Percentiles rank a stretch among this genome's conserved stretches.
These are phyloP conservation scores for Pseudorhiza aurosa DNA, from an alignment of 30 jellyfish, hydroid and myxozoan species.

Conservation along the genomic window DNA sequence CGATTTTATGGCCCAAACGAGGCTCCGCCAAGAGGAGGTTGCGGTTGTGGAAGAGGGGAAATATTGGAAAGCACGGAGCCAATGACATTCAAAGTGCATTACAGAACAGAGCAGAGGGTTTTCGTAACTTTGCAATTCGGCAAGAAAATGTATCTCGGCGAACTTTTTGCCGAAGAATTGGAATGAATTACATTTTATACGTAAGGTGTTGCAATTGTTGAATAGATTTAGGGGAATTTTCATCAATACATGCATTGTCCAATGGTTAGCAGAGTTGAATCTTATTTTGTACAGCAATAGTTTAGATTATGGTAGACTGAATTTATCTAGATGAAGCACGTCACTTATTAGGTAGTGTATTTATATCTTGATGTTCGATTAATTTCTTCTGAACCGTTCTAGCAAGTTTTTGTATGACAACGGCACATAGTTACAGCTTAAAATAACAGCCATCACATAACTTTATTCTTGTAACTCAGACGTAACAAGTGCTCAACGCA, in stretches of 20 bases:
- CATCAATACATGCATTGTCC: neutral
- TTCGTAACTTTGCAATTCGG: conserved; percentile 71
- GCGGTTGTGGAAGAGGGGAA: conserved; percentile 66
- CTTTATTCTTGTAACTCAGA: too few species aligned
- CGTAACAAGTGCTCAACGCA: too few species aligned
- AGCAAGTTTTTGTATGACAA: too few species aligned
- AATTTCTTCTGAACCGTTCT: too few species aligned
- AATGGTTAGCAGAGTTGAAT: neutral
- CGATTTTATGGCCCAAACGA: conserved; percentile 62
- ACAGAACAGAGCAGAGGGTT: conserved; percentile 73
- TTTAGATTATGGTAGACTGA: neutral
- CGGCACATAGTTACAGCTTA: too few species aligned
- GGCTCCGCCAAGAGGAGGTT: conserved; percentile 66
- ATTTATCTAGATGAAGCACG: too few species aligned
- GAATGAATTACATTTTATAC: conserved; percentile 10
- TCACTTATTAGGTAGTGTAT: too few species aligned
- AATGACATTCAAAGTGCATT: conserved; percentile 66
- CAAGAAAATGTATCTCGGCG: conserved; percentile 61
- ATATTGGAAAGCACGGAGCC: conserved; percentile 48
- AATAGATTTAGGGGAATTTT: conserved; percentile 7
- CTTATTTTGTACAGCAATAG: conserved; percentile 5
- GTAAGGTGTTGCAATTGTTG: neutral
- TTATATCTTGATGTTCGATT: too few species aligned
- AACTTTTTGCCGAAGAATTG: conserved; percentile 65
- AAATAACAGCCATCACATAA: too few species aligned